A percentile compares a stretch with the other conserved stretches of the same genome.
These are phyloP conservation scores for Strix uralensis DNA, from an alignment of 2,113 vertebrate genomes.

Conservation along the genomic window DNA sequence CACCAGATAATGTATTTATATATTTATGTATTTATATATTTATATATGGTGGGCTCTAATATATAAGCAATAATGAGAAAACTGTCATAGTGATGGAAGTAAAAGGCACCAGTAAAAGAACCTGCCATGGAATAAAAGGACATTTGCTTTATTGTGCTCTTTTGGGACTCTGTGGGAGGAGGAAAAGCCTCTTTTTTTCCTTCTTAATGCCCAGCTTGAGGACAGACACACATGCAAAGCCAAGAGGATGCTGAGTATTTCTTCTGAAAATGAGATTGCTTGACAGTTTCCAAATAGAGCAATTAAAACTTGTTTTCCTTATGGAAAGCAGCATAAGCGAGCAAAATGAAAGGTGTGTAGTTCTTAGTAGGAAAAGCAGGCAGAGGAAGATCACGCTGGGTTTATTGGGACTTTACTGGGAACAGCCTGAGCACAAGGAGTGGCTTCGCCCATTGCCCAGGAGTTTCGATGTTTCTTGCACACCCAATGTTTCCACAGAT, in stretches of 20 bases:
- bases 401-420: not conserved
- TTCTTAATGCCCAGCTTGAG: not conserved
- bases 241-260: not conserved
- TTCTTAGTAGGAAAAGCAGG: not conserved
- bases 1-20: not conserved
- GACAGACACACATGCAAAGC: not conserved
- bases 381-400: not conserved
- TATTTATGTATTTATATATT: not conserved
- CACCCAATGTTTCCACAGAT: not conserved
- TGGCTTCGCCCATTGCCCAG: fast-evolving
- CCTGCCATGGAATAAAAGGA: not conserved
- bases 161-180: not conserved
- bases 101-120: not conserved
- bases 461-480: not conserved
- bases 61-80: not conserved
- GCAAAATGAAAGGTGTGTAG: not conserved
- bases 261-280: not conserved
- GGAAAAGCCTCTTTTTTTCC: not conserved
- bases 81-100: not conserved
- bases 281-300: not conserved
- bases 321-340: not conserved
- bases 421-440: not conserved
- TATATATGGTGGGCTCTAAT: not conserved
- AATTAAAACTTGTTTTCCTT: not conserved
- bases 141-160: not conserved